phyloP scores from a whole-genome alignment of 2,113 vertebrate species.

The Drymodes brunneopygia region DNA sequence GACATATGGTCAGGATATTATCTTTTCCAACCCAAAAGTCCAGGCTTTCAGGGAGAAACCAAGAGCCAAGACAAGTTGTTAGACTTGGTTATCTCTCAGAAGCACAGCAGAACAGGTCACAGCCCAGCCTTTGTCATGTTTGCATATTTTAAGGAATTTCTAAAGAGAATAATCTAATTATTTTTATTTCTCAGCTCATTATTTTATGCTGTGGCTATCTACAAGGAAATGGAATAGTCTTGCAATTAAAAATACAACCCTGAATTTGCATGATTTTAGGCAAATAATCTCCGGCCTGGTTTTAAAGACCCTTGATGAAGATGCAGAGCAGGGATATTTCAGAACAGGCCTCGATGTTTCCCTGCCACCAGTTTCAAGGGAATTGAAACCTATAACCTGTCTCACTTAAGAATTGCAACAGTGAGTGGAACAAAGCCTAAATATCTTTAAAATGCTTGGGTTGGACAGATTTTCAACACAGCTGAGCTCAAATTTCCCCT shows the following conservation, averaged over 20 bases:
- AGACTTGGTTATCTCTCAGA: background rate
- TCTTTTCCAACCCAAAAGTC: background rate
- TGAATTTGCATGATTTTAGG: background rate
- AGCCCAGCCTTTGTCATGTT: background rate
- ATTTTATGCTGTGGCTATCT: background rate
- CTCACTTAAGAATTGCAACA: background rate
- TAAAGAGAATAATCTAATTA: background rate
- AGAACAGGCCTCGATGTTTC: background rate
- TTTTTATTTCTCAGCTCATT: background rate
- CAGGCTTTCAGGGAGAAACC: background rate
- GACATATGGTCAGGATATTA: slow-evolving; percentile 40
- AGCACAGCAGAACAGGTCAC: background rate
- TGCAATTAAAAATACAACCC: background rate
- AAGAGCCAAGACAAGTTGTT: background rate
- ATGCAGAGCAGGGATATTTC: background rate
- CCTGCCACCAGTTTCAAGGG: background rate
- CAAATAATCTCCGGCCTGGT: background rate
- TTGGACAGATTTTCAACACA: slow-evolving; percentile 3
- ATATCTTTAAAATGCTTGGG: background rate
- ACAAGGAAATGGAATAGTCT: background rate
- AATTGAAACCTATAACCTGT: background rate
- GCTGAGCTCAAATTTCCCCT: slow-evolving; percentile 20
- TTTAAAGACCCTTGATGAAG: background rate
- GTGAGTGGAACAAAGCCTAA: slow-evolving; percentile 1
- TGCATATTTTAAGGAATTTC: background rate